Percentiles rank a stretch among this genome's conserved stretches.
Evolutionary conservation across 2,113 vertebrate species (phyloP).

Genomic region (Procavia capensis): DNA sequence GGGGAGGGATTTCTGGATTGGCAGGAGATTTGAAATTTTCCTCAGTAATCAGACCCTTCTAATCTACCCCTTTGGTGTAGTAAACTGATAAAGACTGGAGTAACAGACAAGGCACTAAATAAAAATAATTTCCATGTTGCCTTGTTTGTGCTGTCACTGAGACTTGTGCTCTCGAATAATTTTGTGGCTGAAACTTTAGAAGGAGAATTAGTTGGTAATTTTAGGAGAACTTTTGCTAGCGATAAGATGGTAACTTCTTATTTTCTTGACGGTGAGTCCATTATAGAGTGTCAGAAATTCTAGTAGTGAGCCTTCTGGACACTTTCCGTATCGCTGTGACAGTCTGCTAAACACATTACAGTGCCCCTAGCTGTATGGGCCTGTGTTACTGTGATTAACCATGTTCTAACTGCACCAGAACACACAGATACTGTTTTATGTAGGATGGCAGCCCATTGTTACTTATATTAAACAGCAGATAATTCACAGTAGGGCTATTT

Average conservation of each 20-base stretch:
- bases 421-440: neutral
- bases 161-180: neutral
- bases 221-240: conserved; percentile 24
- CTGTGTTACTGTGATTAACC: neutral
- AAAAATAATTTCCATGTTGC: neutral
- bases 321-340: neutral
- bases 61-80: neutral
- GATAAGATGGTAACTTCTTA: conserved; percentile 17
- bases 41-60: neutral
- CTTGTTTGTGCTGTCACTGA: neutral
- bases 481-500: conserved; percentile 20
- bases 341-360: neutral
- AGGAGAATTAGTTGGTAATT: conserved; percentile 24
- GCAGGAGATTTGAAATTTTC: neutral
- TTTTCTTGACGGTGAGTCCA: neutral
- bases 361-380: neutral
- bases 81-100: neutral
- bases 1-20: conserved; percentile 32
- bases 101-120: neutral
- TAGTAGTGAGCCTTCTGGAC: conserved; percentile 29
- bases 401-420: conserved; percentile 16
- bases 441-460: conserved; percentile 17
- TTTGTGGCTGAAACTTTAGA: conserved; percentile 21
- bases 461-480: conserved; percentile 21
- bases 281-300: conserved; percentile 41